A percentile compares a stretch with the other conserved stretches of the same genome.
Conservation (phyloP, 2,113 vertebrate genomes). For the Microtus montanus region DNA sequence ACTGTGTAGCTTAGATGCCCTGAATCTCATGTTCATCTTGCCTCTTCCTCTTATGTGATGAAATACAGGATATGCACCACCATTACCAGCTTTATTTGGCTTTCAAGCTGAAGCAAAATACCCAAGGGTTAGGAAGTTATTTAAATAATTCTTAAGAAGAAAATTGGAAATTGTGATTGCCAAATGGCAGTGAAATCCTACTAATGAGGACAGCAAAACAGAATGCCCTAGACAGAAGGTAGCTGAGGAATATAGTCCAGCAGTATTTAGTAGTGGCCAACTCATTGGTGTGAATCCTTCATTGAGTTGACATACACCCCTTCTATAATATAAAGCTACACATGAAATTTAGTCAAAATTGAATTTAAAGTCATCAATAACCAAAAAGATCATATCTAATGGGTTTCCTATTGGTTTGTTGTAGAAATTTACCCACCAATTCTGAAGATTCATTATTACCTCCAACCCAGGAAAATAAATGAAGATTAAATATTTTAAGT, state of each 20-base stretch:
- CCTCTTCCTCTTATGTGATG: neutral
- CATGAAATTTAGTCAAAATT: constrained; percentile 2
- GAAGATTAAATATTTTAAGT: constrained; percentile 7
- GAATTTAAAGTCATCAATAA: neutral
- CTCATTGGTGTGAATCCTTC: neutral
- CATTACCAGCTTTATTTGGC: neutral
- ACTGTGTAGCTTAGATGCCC: too few species aligned
- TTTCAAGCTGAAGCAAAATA: neutral
- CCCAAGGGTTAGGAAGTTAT: neutral
- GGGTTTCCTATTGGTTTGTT: neutral
- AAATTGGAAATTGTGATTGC: neutral
- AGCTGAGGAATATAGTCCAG: neutral
- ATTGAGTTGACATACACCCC: neutral
- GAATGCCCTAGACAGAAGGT: neutral
- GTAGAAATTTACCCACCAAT: neutral
- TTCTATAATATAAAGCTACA: neutral
- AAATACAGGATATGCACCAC: neutral
- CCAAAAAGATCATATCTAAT: neutral
- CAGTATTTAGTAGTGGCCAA: neutral
- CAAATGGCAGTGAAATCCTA: neutral
- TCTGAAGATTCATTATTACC: neutral
- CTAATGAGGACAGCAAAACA: neutral
- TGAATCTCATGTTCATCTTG: neutral
- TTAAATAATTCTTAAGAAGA: constrained; percentile 17
- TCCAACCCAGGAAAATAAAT: constrained; percentile 23